Evolutionary conservation across 2,888 invertebrate genomes (phyloP).

Genomic region (Drosophila aldrichi): DNA sequence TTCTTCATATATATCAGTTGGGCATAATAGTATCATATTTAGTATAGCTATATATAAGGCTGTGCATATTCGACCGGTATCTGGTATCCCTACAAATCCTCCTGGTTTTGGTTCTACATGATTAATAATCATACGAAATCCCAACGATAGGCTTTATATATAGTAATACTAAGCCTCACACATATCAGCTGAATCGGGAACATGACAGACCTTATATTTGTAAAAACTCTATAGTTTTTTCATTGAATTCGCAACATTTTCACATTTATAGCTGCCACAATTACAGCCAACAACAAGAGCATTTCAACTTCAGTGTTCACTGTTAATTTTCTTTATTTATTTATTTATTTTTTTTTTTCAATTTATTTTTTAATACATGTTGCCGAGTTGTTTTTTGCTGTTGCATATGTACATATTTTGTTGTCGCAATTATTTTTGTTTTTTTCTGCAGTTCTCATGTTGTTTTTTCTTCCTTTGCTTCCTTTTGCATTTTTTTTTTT

Average conservation of each 20-base stretch:
- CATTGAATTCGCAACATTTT: background rate
- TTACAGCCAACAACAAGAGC: background rate
- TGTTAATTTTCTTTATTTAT: background rate
- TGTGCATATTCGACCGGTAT: too few relatives aligned
- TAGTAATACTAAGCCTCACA: too few relatives aligned
- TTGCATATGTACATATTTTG: slow-evolving; percentile 17
- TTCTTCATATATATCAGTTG: too few relatives aligned
- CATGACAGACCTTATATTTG: too few relatives aligned
- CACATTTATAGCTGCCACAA: background rate
- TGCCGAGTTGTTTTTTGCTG: slow-evolving; percentile 11
- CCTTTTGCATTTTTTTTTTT: background rate
- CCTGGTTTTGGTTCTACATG: too few relatives aligned
- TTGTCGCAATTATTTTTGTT: slow-evolving; percentile 54
- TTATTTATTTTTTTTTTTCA: slow-evolving; percentile 19
- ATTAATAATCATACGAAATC: too few relatives aligned
- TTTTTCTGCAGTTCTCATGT: slow-evolving; percentile 23
- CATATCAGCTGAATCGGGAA: too few relatives aligned
- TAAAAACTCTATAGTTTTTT: too few relatives aligned
- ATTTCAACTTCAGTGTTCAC: background rate
- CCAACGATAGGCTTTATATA: too few relatives aligned
- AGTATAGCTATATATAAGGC: too few relatives aligned
- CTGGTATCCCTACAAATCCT: too few relatives aligned
- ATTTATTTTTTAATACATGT: slow-evolving; percentile 32
- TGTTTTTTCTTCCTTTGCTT: background rate
- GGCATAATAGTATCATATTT: too few relatives aligned